Conservation (phyloP, 1,140 invertebrate genomes). For the Zaprionus vittiger region DNA sequence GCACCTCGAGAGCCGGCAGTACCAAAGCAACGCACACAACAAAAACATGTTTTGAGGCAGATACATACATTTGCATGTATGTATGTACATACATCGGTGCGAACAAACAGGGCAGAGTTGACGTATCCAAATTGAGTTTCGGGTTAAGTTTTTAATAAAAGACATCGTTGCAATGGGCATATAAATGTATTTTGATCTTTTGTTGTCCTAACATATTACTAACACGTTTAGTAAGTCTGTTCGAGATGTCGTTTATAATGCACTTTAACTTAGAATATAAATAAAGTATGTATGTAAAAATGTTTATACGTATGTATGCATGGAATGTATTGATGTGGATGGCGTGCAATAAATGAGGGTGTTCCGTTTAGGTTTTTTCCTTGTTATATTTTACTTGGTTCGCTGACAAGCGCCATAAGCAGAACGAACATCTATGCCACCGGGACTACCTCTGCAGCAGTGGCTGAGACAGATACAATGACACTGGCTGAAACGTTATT, state of each 20-base stretch:
- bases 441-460: slow-evolving; percentile 59
- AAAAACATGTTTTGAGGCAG: slow-evolving; percentile 43
- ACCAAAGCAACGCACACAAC: slow-evolving; percentile 15
- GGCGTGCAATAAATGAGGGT: slow-evolving; percentile 53
- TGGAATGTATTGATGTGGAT: slow-evolving; percentile 54
- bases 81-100: neutral
- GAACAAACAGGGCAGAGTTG: neutral
- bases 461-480: slow-evolving; percentile 56
- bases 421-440: slow-evolving; percentile 61
- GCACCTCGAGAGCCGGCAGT: slow-evolving; percentile 32
- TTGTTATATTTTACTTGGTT: slow-evolving; percentile 39
- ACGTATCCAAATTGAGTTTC: slow-evolving; percentile 4
- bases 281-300: slow-evolving; percentile 53
- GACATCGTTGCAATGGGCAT: slow-evolving; percentile 18
- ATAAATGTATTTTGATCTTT: slow-evolving; percentile 48
- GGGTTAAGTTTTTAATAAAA: slow-evolving; percentile 3
- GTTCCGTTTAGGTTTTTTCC: slow-evolving; percentile 41
- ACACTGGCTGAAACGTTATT: slow-evolving; percentile 74
- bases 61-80: neutral
- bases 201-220: slow-evolving; percentile 28
- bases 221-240: slow-evolving; percentile 29
- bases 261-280: slow-evolving; percentile 30
- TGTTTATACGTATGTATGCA: slow-evolving; percentile 21
- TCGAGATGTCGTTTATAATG: slow-evolving; percentile 12
- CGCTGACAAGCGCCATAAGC: slow-evolving; percentile 20